phyloP scores from a whole-genome alignment of 2,888 invertebrate genomes.

The Lordiphosa fenestrarum region DNA sequence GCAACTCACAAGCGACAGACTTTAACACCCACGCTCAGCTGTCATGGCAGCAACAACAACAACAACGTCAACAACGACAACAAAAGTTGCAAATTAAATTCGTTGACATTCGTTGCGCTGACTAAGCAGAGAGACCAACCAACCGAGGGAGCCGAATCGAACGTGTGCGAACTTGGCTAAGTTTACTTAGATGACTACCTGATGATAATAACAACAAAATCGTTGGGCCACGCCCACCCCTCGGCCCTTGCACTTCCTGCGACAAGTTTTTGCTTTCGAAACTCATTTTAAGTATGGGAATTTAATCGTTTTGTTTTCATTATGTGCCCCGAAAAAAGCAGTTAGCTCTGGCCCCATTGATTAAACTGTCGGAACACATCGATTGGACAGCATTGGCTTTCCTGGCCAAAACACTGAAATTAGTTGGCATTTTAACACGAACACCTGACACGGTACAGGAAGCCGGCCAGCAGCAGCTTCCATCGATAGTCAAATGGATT shows the following conservation, averaged over 20 bases:
- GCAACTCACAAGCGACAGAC: slow-evolving; percentile 51
- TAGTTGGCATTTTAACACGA: slow-evolving; percentile 76
- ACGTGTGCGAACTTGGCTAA: slow-evolving; percentile 55
- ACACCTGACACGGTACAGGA: slow-evolving; percentile 56
- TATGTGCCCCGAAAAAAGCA: slow-evolving; percentile 45
- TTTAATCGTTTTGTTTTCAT: slow-evolving; percentile 68
- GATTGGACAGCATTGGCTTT: slow-evolving; percentile 37
- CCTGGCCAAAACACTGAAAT: slow-evolving; percentile 67
- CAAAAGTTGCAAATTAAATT: slow-evolving; percentile 59
- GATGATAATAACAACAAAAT: slow-evolving; percentile 36
- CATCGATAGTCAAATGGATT: slow-evolving; percentile 62
- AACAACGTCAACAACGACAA: slow-evolving; percentile 25
- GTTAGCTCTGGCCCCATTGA: slow-evolving; percentile 59
- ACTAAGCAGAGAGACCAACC: slow-evolving; percentile 45
- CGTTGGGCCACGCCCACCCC: slow-evolving; percentile 45
- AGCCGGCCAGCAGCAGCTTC: slow-evolving; percentile 29
- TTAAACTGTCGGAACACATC: slow-evolving; percentile 46
- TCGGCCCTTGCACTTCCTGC: slow-evolving; percentile 49
- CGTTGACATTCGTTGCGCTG: slow-evolving; percentile 66
- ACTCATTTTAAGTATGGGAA: slow-evolving; percentile 42
- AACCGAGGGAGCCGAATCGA: slow-evolving; percentile 4
- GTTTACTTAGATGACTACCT: slow-evolving; percentile 39
- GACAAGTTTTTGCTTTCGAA: slow-evolving; percentile 55
- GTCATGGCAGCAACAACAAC: slow-evolving; percentile 20
- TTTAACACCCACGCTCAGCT: slow-evolving; percentile 57